Evolutionary conservation across 2,113 vertebrate genomes (phyloP), one percentile per base, ranked within the genome.

Genomic region (Plestiodon gilberti): DNA sequence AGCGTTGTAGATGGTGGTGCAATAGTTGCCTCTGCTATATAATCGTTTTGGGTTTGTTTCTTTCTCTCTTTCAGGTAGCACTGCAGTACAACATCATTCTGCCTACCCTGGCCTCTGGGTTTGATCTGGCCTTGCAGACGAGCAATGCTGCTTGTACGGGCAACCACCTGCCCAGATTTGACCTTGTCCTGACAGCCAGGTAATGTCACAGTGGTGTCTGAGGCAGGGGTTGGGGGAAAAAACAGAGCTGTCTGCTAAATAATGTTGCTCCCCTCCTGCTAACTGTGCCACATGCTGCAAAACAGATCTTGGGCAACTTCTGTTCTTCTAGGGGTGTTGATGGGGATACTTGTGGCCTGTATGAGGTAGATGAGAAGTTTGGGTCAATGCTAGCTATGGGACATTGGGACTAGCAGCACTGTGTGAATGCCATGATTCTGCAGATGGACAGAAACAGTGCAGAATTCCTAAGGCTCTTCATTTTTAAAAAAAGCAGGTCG

Each of bases 51-150:
- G n/a, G n/a, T n/a, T n/a, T n/a, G n/a, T n/a, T n/a, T n/a, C n/a
- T 10, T 8, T 57, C 0, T 93, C 23, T 88, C 79, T 92, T 93
- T 77, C 35, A 97, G 96, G 93, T 88, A 22, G 96, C 85, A 23
- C 61, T 97, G 83, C 95, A 85, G 40, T 97, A 96, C 78, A 96
- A 96, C 13, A 2, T 93, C 61, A 81, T 93, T 18, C 77, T 95
- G 48, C 91, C 94, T 59, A 43, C 91, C 11, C 65, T 92, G 75
- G 78, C 17, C 76, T 94, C 92, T 78, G 94, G 96, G 74, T 96
- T 96, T 92, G 89, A 78, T 70, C 94, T 96, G 23, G 92, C 85
- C 0, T 0, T 94, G 59, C 3, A 23, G 75, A 40, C 18, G 0
- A 73, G 4, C 40, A 94, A 94, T 23, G 85, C 1, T 11, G 91